A percentile compares a stretch with the other conserved stretches of the same genome.
Conservation (phyloP, 35 echinoderm and acorn worm species). For the Diadema setosum region DNA sequence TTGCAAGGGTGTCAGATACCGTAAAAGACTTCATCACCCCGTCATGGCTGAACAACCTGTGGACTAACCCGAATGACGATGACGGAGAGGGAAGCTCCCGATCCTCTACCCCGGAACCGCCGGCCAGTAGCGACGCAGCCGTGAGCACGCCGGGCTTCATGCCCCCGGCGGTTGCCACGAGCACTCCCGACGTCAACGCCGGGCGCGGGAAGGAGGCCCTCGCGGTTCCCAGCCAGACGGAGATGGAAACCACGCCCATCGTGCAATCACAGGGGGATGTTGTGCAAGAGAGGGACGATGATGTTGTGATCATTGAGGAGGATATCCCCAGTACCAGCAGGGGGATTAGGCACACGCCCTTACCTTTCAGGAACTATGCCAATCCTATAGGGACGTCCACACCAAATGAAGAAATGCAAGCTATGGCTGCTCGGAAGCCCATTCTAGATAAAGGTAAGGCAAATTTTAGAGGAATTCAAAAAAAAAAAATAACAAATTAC, state of each 20-base stretch:
- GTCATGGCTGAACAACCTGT: conserved; percentile 62
- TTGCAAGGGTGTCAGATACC: conserved; percentile 22
- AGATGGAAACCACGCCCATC: background rate
- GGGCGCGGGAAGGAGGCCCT: background rate
- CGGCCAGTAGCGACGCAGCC: background rate
- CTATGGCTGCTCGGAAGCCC: background rate
- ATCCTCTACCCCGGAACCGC: background rate
- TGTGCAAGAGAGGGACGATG: background rate
- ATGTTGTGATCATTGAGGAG: background rate
- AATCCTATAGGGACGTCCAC: conserved; percentile 54
- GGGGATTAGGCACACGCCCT: background rate
- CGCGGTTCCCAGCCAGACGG: background rate
- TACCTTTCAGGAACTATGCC: conserved; percentile 20
- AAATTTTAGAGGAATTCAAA: too few species aligned
- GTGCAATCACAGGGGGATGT: background rate
- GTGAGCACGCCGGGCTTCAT: background rate
- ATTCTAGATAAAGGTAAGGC: conserved; percentile 14
- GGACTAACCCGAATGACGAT: conserved; percentile 33
- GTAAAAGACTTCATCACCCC: conserved; percentile 56
- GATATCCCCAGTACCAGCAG: conserved; percentile 5
- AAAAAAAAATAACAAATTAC: too few species aligned
- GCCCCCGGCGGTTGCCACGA: background rate
- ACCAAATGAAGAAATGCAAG: conserved; percentile 33
- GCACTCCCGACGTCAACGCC: background rate
- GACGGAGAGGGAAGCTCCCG: background rate